A percentile compares a stretch with the other conserved stretches of the same genome.
phyloP scores from a whole-genome alignment of 2,797 vertebrate genomes.

The Hydrocynus forskahlii region DNA sequence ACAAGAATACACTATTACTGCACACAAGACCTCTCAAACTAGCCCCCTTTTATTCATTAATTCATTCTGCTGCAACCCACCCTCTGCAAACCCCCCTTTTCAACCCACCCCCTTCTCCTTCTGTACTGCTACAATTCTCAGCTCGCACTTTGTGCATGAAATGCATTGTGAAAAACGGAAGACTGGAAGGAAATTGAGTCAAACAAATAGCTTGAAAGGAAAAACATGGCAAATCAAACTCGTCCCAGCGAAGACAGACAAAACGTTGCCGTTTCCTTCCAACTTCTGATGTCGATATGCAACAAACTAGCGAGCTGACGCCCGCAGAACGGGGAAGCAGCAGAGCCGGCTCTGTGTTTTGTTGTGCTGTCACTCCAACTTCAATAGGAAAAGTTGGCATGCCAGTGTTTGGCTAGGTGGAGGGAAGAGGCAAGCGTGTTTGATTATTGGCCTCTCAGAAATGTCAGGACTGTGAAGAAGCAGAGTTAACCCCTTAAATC shows the following conservation, averaged over 20 bases:
- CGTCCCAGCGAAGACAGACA: constrained; percentile 76
- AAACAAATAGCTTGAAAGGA: constrained; percentile 80
- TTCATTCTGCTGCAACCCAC: constrained; percentile 43
- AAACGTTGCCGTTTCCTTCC: constrained; percentile 72
- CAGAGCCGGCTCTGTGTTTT: constrained; percentile 65
- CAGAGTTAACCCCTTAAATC: neutral
- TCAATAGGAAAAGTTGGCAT: constrained; percentile 73
- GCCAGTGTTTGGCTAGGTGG: constrained; percentile 72
- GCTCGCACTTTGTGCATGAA: constrained; percentile 75
- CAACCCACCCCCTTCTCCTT: constrained; percentile 37
- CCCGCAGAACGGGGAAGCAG: constrained; percentile 69
- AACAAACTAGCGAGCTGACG: constrained; percentile 73
- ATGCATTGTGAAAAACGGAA: constrained; percentile 76
- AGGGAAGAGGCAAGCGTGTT: constrained; percentile 73
- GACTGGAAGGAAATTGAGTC: constrained; percentile 78
- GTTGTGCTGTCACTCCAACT: constrained; percentile 74
- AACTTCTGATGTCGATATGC: constrained; percentile 78
- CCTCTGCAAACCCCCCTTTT: constrained; percentile 30
- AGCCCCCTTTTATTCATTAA: constrained; percentile 39
- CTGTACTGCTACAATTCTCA: constrained; percentile 52
- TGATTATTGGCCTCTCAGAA: constrained; percentile 72
- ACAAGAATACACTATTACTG: constrained; percentile 21
- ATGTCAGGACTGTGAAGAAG: constrained; percentile 55
- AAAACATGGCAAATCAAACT: constrained; percentile 75
- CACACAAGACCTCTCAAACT: constrained; percentile 22